Evolutionary conservation across 2,888 invertebrate genomes (phyloP), one percentile per base, ranked within the genome.

Genomic region (Muscina levida): DNA sequence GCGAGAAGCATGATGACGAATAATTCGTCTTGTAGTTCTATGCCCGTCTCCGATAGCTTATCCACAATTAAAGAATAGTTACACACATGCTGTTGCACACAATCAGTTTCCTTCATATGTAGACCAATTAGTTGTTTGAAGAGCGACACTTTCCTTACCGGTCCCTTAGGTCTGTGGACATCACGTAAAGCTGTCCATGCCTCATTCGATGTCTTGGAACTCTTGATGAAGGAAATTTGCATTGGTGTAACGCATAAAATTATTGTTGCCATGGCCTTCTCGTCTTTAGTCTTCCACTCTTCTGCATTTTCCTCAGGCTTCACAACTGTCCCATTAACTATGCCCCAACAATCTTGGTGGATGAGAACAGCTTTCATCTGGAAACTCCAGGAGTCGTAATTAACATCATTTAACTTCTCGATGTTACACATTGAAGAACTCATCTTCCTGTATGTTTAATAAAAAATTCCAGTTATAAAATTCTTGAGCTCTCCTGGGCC

Each of bases 281-380:
- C 71, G 57, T 78, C 66, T 31, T 71, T 76, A 8, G 11, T 68
- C 26, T 19, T 44, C 72, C 72, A 74, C 6, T 42, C 2, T 2
- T 42, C 31, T 44, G 31, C 48, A 53, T 17, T n/a, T n/a, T n/a
- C n/a, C n/a, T n/a, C n/a, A n/a, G n/a, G n/a, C n/a, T n/a, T n/a
- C n/a, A 11, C n/a, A 2, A 11, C n/a, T n/a, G 2, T 44, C 44
- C 13, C 13, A 44, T n/a, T n/a, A n/a, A 10, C n/a, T 10, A 44
- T n/a, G 2, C n/a, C 44, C 82, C 79, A 82, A 17, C 77, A 39
- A 6, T 82, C 75, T 62, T 77, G 75, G 31, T 82, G 77, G 1
- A n/a, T n/a, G n/a, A n/a, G n/a, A n/a, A n/a, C n/a, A n/a, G n/a
- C n/a, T n/a, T n/a, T n/a, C n/a, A n/a, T 39, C 57, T 79, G 82